phyloP scores from a whole-genome alignment of 2,888 invertebrate species.

The Aricia artaxerxes region DNA sequence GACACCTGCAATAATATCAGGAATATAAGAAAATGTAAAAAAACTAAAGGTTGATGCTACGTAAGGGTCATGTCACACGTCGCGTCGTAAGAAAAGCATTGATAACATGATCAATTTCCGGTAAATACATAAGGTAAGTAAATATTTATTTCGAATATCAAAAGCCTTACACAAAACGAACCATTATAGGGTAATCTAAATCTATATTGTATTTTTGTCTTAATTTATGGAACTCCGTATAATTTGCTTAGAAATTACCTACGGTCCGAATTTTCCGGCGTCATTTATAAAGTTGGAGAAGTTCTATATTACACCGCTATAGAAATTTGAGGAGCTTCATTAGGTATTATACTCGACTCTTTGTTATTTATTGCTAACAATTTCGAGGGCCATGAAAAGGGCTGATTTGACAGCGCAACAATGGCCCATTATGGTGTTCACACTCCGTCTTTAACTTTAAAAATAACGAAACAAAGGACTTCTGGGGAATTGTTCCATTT shows the following conservation, averaged over 20 bases:
- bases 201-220: not conserved
- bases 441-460: not conserved
- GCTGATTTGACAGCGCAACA: slow-evolving; percentile 17
- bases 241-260: slow-evolving; percentile 33
- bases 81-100: no score
- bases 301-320: slow-evolving; percentile 55
- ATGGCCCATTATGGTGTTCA: slow-evolving; percentile 17
- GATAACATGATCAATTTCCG: no score
- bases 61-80: no score
- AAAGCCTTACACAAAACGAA: not conserved
- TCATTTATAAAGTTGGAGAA: slow-evolving; percentile 40
- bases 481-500: not conserved
- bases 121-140: not conserved
- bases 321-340: slow-evolving; percentile 53
- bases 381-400: slow-evolving; percentile 37
- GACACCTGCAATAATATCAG: not conserved
- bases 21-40: not conserved
- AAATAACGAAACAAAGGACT: slow-evolving; percentile 13
- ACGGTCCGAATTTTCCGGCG: slow-evolving; percentile 27
- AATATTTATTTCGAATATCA: not conserved
- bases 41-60: not conserved
- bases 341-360: slow-evolving; percentile 56
- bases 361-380: slow-evolving; percentile 52
- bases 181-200: not conserved
- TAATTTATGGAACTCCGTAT: not conserved